Evolutionary conservation across 2,797 vertebrate species (phyloP), one percentile per base, ranked within the genome.

Genomic region (Myotis vivesi): DNA sequence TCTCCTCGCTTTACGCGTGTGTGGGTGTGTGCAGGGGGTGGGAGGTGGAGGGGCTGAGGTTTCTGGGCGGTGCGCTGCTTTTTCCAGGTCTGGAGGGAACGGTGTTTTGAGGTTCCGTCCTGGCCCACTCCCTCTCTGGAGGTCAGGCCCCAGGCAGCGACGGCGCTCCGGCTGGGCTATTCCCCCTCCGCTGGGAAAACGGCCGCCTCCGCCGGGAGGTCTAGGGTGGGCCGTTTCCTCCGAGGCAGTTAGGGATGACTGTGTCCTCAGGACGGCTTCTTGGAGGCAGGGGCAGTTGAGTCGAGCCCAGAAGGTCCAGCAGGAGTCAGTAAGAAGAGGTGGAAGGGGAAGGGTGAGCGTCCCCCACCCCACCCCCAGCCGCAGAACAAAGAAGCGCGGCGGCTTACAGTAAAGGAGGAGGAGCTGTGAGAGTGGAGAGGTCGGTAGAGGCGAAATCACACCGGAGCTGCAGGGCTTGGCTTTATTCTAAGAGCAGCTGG

Each of bases 331-430:
- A 82, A 92, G 11, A 89, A 57, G 72, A 86, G 38, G 59, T 44
- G 79, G 82, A 75, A 15, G 69, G 44, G 22, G 23, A 68, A 49
- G 75, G 87, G 62, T 91, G 68, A 71, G 94, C 71, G 66, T 38
- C 57, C 8, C 62, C 68, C 69, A 59, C 75, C 13, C 53, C 68
- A 1, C 25, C 57, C 36, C 51, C 89, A 38, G 28, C 85, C 73
- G 36, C 55, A 36, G 94, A 95, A 95, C 91, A 96, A 95, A 96
- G 91, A 68, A 90, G 85, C 77, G 46, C 38, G n/a, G 46, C 46
- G n/a, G 79, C 81, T 84, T 72, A 85, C 87, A 30, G 62, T 77
- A 36, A 1, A 13, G n/a, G 49, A 71, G 75, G 84, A 68, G 91
- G 83, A 69, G 87, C 89, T 20, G 79, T 30, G 59, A 38, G n/a